phyloP scores from a whole-genome alignment of 2,888 invertebrate species.

The Cataglyphis livida region DNA sequence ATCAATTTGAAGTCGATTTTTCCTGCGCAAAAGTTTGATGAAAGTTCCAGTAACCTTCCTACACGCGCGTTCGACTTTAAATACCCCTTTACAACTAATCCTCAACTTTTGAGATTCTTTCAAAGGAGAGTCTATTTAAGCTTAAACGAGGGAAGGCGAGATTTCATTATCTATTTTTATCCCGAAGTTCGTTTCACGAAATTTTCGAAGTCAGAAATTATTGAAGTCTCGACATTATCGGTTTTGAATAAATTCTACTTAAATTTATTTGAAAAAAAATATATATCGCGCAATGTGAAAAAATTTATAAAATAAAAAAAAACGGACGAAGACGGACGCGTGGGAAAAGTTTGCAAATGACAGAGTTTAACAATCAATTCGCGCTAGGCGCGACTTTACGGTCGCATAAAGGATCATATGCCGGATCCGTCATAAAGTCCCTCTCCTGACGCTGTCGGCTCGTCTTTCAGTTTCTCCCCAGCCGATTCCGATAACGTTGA shows the following conservation, averaged over 20 bases:
- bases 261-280: conserved; percentile 12
- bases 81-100: conserved; percentile 18
- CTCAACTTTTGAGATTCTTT: conserved; percentile 9
- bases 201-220: conserved; percentile 14
- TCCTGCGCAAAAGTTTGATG: conserved; percentile 4
- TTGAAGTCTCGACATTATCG: conserved; percentile 24
- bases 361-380: conserved; percentile 70
- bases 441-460: conserved; percentile 25
- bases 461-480: conserved; percentile 53
- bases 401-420: conserved; percentile 71
- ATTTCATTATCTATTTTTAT: conserved; percentile 1
- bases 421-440: conserved; percentile 73
- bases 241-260: conserved; percentile 5
- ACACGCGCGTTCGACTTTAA: conserved; percentile 1
- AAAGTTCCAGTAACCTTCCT: background rate
- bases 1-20: conserved; percentile 15
- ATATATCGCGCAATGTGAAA: background rate
- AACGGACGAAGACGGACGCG: background rate
- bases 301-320: background rate
- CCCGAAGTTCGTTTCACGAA: conserved; percentile 3
- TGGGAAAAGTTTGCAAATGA: conserved; percentile 58
- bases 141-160: conserved; percentile 2
- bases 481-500: conserved; percentile 64
- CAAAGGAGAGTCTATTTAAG: background rate
- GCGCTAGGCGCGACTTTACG: conserved; percentile 70